A percentile compares a stretch with the other conserved stretches of the same genome.
Evolutionary conservation across 2,888 invertebrate genomes (phyloP).

Genomic region (Diplazon laetatorius): DNA sequence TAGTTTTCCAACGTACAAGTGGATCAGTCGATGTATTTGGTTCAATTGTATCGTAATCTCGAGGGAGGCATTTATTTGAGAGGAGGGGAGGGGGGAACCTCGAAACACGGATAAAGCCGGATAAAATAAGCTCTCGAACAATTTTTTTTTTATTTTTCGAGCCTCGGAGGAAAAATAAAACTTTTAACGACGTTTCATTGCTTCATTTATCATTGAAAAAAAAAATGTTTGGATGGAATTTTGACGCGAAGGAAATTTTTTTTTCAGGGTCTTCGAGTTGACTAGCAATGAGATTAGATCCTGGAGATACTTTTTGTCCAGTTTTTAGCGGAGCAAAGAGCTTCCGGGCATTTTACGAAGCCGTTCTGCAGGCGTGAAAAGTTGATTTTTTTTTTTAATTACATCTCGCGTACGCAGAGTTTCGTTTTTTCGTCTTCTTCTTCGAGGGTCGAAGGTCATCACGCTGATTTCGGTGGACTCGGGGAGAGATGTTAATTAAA

Average conservation of each 20-base stretch:
- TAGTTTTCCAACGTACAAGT: neutral
- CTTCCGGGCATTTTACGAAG: slow-evolving; percentile 34
- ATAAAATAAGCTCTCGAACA: no score
- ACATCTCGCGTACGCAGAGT: slow-evolving; percentile 32
- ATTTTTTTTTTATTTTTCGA: no score
- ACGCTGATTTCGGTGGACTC: slow-evolving; percentile 5
- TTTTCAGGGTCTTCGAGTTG: slow-evolving; percentile 10
- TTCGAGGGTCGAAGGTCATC: slow-evolving; percentile 5
- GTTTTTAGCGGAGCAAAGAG: slow-evolving; percentile 20
- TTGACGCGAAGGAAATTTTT: no score
- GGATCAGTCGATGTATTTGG: neutral
- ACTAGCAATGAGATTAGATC: slow-evolving; percentile 9
- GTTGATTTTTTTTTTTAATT: slow-evolving; percentile 41
- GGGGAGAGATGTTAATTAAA: slow-evolving; percentile 26
- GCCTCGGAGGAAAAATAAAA: no score
- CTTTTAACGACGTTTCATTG: no score
- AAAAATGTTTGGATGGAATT: no score
- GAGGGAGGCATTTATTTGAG: neutral
- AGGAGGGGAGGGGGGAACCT: neutral
- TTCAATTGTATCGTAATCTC: neutral
- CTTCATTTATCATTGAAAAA: no score
- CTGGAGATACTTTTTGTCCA: neutral
- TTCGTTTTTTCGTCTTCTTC: neutral
- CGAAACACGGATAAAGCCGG: no score
- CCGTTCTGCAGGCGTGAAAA: slow-evolving; percentile 16